Base-by-base conservation (phyloP, 2,797 vertebrate species). In the Apogon talboti region DNA sequence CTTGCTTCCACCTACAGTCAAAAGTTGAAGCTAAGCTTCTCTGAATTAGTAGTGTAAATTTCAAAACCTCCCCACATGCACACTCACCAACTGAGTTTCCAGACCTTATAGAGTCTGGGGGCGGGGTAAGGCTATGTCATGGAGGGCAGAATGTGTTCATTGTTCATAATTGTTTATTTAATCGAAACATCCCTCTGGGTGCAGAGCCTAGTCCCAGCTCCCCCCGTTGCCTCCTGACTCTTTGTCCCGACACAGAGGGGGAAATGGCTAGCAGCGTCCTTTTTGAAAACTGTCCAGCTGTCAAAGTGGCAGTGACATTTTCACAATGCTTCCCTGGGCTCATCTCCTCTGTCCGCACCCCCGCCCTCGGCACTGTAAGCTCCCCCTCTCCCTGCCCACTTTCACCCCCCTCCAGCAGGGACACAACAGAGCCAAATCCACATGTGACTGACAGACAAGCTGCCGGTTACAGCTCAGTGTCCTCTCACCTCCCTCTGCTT, bases 211-310 rank as follows among this genome's bases (percentile, higher is more conserved):
- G 79, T 78, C 80, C 71, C 41, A 4, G 53, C 78, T 71, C 75
- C 78, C 78, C 69, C 74, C 74, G 6, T 71, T 64, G 58, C 77
- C 80, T 75, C 69, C 74, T 66, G 43, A 74, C 86, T 87, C 90
- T 91, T 92, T 94, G 93, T 94, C 87, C 84, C 21, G 21, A 79
- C 81, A 90, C 80, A 78, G 84, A 90, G 87, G 83, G 91, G 93
- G 91, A 91, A 92, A 91, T 87, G 76, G 89, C 89, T 84, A 91
- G 89, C 90, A 92, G 82, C 76, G 83, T 89, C 85, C 87, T 91
- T 92, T 93, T 92, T 91, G 88, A 93, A 93, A 94, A 94, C 91
- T 94, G 91, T 93, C 93, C 93, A 94, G 92, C 91, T 93, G 92
- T 94, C 92, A 94, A 94, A 94, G 91, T 90, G 85, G 89, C 91